phyloP scores from a whole-genome alignment of 2,888 invertebrate genomes.

The Leucoma salicis region DNA sequence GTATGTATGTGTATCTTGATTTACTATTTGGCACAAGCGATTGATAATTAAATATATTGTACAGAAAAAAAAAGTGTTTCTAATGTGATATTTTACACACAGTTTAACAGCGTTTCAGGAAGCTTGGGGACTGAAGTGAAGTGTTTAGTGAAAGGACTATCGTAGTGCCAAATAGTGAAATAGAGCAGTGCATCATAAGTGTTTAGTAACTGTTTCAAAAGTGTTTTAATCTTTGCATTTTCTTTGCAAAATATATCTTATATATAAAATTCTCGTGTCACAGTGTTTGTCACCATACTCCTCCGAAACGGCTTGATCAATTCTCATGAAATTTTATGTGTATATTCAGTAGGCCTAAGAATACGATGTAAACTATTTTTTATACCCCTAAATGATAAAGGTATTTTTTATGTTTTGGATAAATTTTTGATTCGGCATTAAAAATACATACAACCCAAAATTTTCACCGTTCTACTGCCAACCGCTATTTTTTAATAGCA shows the following conservation, averaged over 20 bases:
- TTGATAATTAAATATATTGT: constrained; percentile 26
- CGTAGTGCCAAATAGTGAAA: constrained; percentile 51
- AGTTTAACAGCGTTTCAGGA: constrained; percentile 37
- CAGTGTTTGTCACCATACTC: no score
- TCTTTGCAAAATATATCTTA: not conserved
- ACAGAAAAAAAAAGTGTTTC: constrained; percentile 27
- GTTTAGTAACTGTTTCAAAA: not conserved
- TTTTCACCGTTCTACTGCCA: no score
- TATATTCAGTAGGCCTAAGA: no score
- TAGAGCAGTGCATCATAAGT: constrained; percentile 26
- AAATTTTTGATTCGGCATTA: no score
- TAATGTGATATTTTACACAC: constrained; percentile 25
- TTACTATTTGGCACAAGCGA: constrained; percentile 63
- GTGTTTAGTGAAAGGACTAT: constrained; percentile 53
- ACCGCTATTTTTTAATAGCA: no score
- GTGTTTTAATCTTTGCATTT: not conserved
- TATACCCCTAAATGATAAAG: no score
- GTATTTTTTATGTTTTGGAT: no score
- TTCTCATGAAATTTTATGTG: no score
- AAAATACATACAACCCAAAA: no score
- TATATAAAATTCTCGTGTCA: no score
- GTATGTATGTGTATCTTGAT: constrained; percentile 10
- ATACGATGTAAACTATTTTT: no score
- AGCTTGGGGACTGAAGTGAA: constrained; percentile 50
- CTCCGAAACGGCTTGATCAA: no score